Percentiles rank a stretch among this genome's conserved stretches.
phyloP scores from a whole-genome alignment of 2,888 invertebrate species.

The Sepioteuthis lessoniana region DNA sequence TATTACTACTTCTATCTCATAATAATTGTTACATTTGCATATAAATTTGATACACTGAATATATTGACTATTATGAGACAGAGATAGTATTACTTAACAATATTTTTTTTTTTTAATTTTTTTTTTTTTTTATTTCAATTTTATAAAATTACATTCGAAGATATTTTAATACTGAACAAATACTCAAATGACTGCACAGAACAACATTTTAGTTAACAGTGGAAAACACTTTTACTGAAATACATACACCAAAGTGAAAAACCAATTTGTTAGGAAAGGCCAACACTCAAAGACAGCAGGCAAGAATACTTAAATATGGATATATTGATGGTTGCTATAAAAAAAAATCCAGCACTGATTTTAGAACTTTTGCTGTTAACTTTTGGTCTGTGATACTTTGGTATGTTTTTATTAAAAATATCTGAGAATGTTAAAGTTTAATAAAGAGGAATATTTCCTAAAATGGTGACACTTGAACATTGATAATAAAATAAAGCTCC shows the following conservation, averaged over 20 bases:
- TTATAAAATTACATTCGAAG: not conserved
- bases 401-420: not conserved
- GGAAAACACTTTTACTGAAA: not conserved
- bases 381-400: not conserved
- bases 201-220: constrained; percentile 2
- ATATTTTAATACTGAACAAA: constrained; percentile 6
- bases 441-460: not conserved
- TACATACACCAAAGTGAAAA: not conserved
- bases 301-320: not conserved
- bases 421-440: not conserved
- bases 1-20: too few relatives aligned
- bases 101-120: not conserved
- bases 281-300: too few relatives aligned
- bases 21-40: too few relatives aligned
- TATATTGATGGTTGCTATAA: not conserved
- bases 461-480: too few relatives aligned
- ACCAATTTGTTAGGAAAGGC: not conserved
- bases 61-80: too few relatives aligned
- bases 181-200: not conserved
- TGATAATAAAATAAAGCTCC: too few relatives aligned
- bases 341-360: not conserved
- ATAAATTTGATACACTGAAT: too few relatives aligned
- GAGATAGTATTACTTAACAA: not conserved
- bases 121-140: not conserved
- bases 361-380: not conserved